Evolutionary conservation across 2,797 vertebrate genomes (phyloP).

Genomic region (Diplodus puntazzo): DNA sequence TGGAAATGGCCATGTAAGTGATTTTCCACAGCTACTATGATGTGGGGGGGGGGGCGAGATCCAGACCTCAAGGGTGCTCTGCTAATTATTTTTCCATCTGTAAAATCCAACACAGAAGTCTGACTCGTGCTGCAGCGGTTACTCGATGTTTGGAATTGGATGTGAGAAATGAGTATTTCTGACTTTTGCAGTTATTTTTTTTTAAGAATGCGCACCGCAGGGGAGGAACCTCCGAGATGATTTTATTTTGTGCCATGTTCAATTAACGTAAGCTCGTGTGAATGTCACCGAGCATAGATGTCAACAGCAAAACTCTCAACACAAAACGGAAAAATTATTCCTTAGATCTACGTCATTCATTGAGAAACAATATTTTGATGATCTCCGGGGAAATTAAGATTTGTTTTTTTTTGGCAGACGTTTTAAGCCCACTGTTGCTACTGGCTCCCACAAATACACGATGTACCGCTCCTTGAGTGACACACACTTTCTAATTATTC

Average conservation of each 20-base stretch:
- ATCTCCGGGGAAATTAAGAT: conserved; percentile 28
- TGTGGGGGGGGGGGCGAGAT: background rate
- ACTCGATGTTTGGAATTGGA: conserved; percentile 38
- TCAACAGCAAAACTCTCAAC: conserved; percentile 15
- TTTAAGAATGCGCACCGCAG: conserved; percentile 31
- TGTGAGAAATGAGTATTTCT: conserved; percentile 47
- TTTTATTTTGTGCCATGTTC: conserved; percentile 36
- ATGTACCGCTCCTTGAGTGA: conserved; percentile 28
- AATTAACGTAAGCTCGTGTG: conserved; percentile 15
- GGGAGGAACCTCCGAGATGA: conserved; percentile 20
- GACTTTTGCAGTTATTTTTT: conserved; percentile 36
- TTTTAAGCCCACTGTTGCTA: conserved; percentile 7
- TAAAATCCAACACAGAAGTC: conserved; percentile 53
- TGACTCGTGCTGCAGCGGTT: conserved; percentile 53
- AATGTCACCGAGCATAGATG: conserved; percentile 12
- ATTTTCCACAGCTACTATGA: conserved; percentile 59
- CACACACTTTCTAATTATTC: conserved; percentile 42
- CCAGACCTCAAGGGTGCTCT: conserved; percentile 56
- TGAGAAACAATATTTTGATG: background rate
- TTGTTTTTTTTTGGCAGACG: background rate
- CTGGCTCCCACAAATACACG: background rate
- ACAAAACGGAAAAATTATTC: background rate
- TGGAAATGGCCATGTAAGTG: conserved; percentile 65
- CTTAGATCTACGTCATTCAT: background rate
- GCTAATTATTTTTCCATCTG: conserved; percentile 73